Evolutionary conservation across 2,888 invertebrate species (phyloP), one percentile per base, ranked within the genome.

Genomic region (Zygaena filipendulae): DNA sequence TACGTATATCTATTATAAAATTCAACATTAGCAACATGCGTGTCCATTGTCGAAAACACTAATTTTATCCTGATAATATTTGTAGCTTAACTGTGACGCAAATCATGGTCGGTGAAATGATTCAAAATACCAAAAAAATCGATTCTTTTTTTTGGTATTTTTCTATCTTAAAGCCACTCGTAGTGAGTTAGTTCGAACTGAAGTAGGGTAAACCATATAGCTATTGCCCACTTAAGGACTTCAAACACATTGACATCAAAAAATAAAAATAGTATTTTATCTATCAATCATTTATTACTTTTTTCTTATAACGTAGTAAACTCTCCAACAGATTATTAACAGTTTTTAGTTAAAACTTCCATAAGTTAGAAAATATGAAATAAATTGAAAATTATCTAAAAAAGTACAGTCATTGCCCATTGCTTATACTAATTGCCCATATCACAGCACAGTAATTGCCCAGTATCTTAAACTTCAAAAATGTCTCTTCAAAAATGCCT

Each of bases 401-500:
- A 29, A 25, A 24, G 21, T 25, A 29, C 24, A 24, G 25, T 29
- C 11, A 30, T 30, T 30, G 30, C 30, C 25, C 30, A 30, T 21
- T 20, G 21, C 25, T 22, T 30, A 21, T 9, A 30, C 21, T 30
- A 25, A 30, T 30, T 30, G 30, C 25, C 30, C 13, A 30, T 11
- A 25, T 23, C 13, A 29, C 23, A 20, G 29, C 29, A 21, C 24
- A 29, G 24, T 29, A 9, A 29, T 25, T 29, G 29, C 21, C 29
- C 29, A 29, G 24, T 23, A 11, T 18, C 19, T 29, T 23, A 23
- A 29, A 26, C n/a, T n/a, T n/a, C n/a, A n/a, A n/a, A n/a, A n/a
- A 18, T 29, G 24, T 13, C 29, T 23, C n/a, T 29, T 23, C 19
- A 23, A 22, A 24, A 23, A 29, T 5, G 24, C 12, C 20, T 24